Evolutionary conservation across 92 coral and sea anemone species (phyloP), one percentile per base, ranked within the genome.

Genomic region (Parazoanthus darwini): DNA sequence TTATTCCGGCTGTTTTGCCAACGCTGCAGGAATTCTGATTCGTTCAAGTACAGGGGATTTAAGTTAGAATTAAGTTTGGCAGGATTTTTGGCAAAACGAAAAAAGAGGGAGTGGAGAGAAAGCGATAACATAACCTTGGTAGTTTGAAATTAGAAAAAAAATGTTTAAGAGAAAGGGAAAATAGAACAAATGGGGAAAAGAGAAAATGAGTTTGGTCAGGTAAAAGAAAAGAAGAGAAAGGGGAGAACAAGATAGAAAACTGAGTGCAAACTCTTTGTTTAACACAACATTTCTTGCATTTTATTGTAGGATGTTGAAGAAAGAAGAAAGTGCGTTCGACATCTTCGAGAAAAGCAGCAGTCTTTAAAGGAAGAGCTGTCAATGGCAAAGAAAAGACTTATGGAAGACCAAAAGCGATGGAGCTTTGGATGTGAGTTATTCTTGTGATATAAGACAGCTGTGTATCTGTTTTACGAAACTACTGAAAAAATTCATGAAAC

Each of bases 391-490:
- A 92, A 86, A 35, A 82, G 99, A 58, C 88, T 97, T 66, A 82
- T 94, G 29, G 92, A 95, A 65, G 98, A 97, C 48, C 91, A 92
- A 14, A 92, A 94, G 76, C 90, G 99, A 92, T 97, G 99, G 99
- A 97, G 99, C 86, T 95, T 91, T 48, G 95, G 96, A 85, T 90
- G 98, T 97, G 90, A 93, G 99, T 93, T 8, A 16, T 25, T 63
- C 70, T 63, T 63, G n/a, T 63, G 18, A 75, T 29, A 36, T 29
- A 3, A 15, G 42, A 36, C 22, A 36, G 3, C 48, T 75, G 9
- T 75, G 43, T 75, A 15, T 29, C 9, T n/a, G 42, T 14, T 75
- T 43, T 75, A 36, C 48, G 80, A 75, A 36, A 43, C 8, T 26
- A 36, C 20, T 82, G 36, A 36, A 35, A 5, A 35, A 82, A 54